Percentiles rank a stretch among this genome's conserved stretches.
These are phyloP conservation scores for Pangasius larnaudii DNA, from an alignment of 2,797 vertebrate species.

Conservation along the genomic window DNA sequence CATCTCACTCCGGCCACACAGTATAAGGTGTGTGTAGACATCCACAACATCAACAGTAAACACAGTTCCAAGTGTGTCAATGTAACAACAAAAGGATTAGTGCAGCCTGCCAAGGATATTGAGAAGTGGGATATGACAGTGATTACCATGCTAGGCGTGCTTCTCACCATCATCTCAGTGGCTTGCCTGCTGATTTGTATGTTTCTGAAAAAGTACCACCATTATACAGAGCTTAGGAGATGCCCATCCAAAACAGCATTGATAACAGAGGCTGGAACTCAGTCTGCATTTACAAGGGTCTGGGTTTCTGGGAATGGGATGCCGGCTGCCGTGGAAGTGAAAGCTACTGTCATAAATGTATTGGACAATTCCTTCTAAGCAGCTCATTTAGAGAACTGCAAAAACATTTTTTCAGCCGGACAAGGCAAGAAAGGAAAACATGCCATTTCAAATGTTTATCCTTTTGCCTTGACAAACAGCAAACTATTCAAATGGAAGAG, in stretches of 20 bases:
- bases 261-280: slow-evolving; percentile 77
- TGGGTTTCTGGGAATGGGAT: slow-evolving; percentile 87
- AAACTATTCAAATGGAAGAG: slow-evolving; percentile 65
- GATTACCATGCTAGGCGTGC: slow-evolving; percentile 81
- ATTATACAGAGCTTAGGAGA: slow-evolving; percentile 79
- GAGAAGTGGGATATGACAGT: slow-evolving; percentile 78
- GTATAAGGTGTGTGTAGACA: slow-evolving; percentile 93
- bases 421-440: slow-evolving; percentile 70
- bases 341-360: slow-evolving; percentile 93
- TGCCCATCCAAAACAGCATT: slow-evolving; percentile 79
- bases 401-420: slow-evolving; percentile 66
- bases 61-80: slow-evolving; percentile 88
- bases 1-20: slow-evolving; percentile 88
- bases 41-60: slow-evolving; percentile 84
- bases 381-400: slow-evolving; percentile 62
- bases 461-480: slow-evolving; percentile 69
- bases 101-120: slow-evolving; percentile 68
- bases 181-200: slow-evolving; percentile 84
- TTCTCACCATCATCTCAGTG: slow-evolving; percentile 83
- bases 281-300: slow-evolving; percentile 87
- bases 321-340: slow-evolving; percentile 86
- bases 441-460: slow-evolving; percentile 76
- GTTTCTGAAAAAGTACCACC: slow-evolving; percentile 81
- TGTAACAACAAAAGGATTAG: slow-evolving; percentile 89
- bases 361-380: slow-evolving; percentile 87